phyloP scores from a whole-genome alignment of 2,797 vertebrate genomes.

The Aselliscus stoliczkanus region DNA sequence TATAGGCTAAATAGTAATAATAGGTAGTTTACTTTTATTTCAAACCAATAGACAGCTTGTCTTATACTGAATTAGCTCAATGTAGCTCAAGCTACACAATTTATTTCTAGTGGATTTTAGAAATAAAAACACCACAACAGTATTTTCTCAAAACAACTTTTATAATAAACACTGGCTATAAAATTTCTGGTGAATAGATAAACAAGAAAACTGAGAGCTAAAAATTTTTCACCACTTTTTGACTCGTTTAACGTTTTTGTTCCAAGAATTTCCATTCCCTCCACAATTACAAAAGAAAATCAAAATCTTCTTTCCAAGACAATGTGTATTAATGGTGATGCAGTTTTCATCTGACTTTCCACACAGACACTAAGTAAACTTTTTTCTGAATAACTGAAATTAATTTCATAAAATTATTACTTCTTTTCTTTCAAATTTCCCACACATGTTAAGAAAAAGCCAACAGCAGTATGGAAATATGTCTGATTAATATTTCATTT shows the following conservation, averaged over 20 bases:
- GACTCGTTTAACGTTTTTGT: neutral
- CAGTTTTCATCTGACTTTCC: constrained; percentile 38
- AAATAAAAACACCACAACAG: neutral
- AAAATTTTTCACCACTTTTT: constrained; percentile 57
- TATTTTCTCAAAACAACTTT: neutral
- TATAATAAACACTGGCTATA: constrained; percentile 50
- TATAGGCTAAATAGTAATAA: neutral
- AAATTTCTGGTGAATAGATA: neutral
- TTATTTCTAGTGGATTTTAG: neutral
- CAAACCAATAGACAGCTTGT: constrained; percentile 12
- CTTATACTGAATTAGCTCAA: neutral
- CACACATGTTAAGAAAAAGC: constrained; percentile 68
- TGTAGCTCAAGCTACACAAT: neutral
- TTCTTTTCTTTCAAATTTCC: constrained; percentile 66
- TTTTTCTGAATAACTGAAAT: constrained; percentile 70
- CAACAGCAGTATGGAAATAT: constrained; percentile 55
- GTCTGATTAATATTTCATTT: constrained; percentile 78
- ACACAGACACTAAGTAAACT: constrained; percentile 78
- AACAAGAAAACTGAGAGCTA: constrained; percentile 34
- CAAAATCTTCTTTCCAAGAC: constrained; percentile 74
- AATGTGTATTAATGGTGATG: neutral
- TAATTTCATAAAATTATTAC: constrained; percentile 66
- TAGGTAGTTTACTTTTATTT: constrained; percentile 4
- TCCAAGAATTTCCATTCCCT: constrained; percentile 55
- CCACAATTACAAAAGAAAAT: constrained; percentile 69